phyloP scores from a whole-genome alignment of 2,113 vertebrate species.

The Erythrolamprus reginae region DNA sequence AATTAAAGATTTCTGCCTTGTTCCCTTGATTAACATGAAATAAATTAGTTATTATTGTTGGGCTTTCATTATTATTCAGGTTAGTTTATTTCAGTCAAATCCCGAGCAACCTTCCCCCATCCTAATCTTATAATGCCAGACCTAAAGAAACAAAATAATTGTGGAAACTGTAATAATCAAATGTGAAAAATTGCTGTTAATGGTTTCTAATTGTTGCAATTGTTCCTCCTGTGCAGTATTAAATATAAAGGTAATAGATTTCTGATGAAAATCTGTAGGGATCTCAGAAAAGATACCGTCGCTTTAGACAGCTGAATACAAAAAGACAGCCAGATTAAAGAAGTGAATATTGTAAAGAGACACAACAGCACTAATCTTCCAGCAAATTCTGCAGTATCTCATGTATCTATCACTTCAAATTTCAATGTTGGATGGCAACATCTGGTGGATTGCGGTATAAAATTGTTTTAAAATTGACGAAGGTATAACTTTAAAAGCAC shows the following conservation, averaged over 20 bases:
- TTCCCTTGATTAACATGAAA: background rate
- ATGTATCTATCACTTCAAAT: background rate
- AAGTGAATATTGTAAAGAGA: background rate
- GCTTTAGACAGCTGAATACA: background rate
- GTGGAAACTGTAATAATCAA: background rate
- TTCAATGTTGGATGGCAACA: background rate
- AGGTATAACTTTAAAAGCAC: background rate
- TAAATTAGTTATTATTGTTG: background rate
- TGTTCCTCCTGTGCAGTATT: background rate
- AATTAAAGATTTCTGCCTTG: background rate
- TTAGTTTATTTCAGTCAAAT: background rate
- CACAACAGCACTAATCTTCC: background rate
- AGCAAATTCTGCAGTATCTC: background rate
- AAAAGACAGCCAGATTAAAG: background rate
- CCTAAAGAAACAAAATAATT: background rate
- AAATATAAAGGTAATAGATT: background rate
- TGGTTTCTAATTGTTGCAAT: background rate
- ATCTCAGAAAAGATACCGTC: background rate
- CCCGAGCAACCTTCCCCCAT: background rate
- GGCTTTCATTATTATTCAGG: background rate
- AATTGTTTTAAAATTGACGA: background rate
- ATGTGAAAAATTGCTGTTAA: background rate
- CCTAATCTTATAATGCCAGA: background rate
- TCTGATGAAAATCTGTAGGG: background rate
- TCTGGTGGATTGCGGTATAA: background rate